phyloP scores from a whole-genome alignment of 2,888 invertebrate genomes.

The Archaeoteleia sp. region DNA sequence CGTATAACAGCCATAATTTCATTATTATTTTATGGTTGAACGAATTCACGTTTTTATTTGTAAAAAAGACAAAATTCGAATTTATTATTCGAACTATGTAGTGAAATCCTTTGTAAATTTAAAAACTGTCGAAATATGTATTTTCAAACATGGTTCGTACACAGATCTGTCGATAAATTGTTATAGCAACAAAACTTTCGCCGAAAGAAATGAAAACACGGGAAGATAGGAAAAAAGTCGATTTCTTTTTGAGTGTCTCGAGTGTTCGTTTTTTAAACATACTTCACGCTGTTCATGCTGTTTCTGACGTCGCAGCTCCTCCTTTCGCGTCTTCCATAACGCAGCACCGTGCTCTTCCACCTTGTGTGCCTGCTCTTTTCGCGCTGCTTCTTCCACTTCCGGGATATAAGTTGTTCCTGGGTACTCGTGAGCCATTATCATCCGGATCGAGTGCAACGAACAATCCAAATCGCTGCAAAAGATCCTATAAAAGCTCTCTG shows the following conservation, averaged over 20 bases:
- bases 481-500: conserved; percentile 9
- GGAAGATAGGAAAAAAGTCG: conserved; percentile 16
- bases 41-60: no score
- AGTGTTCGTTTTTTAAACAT: conserved; percentile 57
- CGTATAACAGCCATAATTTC: neutral
- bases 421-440: conserved; percentile 34
- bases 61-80: no score
- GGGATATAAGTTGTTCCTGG: conserved; percentile 67
- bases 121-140: no score
- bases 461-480: conserved; percentile 8
- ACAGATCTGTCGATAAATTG: no score
- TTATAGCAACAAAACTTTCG: neutral
- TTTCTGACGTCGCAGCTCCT: conserved; percentile 69
- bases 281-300: conserved; percentile 72
- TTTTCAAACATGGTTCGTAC: no score
- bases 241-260: conserved; percentile 2
- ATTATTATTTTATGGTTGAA: no score
- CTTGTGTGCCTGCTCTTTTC: conserved; percentile 67
- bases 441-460: conserved; percentile 8
- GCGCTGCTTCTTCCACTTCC: conserved; percentile 64
- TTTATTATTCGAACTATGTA: no score
- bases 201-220: no score
- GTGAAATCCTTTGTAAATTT: no score
- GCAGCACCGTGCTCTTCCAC: conserved; percentile 68
- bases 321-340: conserved; percentile 69